A percentile compares a stretch with the other conserved stretches of the same genome.
These are phyloP conservation scores for Eupithecia dodoneata DNA, from an alignment of 2,888 invertebrate genomes.

Conservation along the genomic window DNA sequence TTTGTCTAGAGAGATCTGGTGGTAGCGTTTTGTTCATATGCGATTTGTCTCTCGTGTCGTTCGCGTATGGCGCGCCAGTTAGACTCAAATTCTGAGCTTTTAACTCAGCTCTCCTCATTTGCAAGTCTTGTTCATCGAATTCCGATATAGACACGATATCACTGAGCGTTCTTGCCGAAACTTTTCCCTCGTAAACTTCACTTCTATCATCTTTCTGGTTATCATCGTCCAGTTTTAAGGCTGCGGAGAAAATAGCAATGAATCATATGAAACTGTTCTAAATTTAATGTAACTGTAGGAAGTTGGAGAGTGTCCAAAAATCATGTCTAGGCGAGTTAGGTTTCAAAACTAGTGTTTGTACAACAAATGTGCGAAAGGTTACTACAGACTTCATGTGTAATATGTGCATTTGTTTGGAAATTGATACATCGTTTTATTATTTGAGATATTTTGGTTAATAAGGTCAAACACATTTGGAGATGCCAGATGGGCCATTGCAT, in stretches of 20 bases:
- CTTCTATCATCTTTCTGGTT: slow-evolving; percentile 78
- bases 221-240: slow-evolving; percentile 84
- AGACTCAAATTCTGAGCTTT: slow-evolving; percentile 65
- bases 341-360: slow-evolving; percentile 50
- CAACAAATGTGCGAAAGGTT: slow-evolving; percentile 19
- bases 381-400: neutral
- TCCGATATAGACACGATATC: slow-evolving; percentile 90
- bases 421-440: neutral
- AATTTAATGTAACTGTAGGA: slow-evolving; percentile 46
- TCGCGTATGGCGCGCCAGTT: slow-evolving; percentile 53
- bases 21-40: slow-evolving; percentile 64
- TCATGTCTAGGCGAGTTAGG: slow-evolving; percentile 45
- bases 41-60: slow-evolving; percentile 57
- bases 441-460: neutral
- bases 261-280: slow-evolving; percentile 51
- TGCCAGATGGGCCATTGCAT: neutral
- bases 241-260: slow-evolving; percentile 64
- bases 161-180: slow-evolving; percentile 88
- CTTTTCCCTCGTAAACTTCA: slow-evolving; percentile 80
- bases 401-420: neutral
- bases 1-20: slow-evolving; percentile 64
- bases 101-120: slow-evolving; percentile 80
- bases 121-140: slow-evolving; percentile 86
- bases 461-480: neutral
- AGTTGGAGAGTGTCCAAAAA: slow-evolving; percentile 62